phyloP scores from a whole-genome alignment of 2,888 invertebrate genomes.

The Beris morrisii region DNA sequence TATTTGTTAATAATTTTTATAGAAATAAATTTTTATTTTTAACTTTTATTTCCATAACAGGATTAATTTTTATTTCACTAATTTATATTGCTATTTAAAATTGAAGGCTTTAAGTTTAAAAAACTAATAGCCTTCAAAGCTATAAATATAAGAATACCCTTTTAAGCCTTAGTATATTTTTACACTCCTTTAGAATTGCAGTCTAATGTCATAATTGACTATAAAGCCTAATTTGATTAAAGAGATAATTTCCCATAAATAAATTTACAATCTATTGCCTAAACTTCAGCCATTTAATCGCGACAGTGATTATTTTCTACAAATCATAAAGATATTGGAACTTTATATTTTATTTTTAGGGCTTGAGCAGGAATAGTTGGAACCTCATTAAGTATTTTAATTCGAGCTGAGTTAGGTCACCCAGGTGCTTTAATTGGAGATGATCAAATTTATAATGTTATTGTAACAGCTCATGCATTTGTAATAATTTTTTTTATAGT shows the following conservation, averaged over 20 bases:
- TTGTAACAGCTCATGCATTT: slow-evolving; percentile 79
- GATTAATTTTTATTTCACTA: slow-evolving; percentile 46
- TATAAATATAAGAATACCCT: slow-evolving; percentile 58
- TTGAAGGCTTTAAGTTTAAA: slow-evolving; percentile 62
- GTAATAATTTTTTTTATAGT: slow-evolving; percentile 82
- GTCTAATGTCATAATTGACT: slow-evolving; percentile 64
- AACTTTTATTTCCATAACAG: slow-evolving; percentile 46
- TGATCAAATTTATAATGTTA: slow-evolving; percentile 73
- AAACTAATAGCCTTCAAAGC: slow-evolving; percentile 69
- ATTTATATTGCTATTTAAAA: slow-evolving; percentile 44
- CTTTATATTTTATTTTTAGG: slow-evolving; percentile 70
- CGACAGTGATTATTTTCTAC: slow-evolving; percentile 71
- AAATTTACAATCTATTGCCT: slow-evolving; percentile 69
- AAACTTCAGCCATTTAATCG: slow-evolving; percentile 62
- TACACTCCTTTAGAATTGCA: slow-evolving; percentile 63
- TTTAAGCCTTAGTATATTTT: slow-evolving; percentile 61
- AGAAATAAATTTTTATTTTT: slow-evolving; percentile 44
- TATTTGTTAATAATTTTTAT: slow-evolving; percentile 53
- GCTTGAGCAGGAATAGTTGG: slow-evolving; percentile 72
- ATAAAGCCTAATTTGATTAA: slow-evolving; percentile 59
- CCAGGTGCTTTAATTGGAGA: slow-evolving; percentile 69
- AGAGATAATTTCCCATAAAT: slow-evolving; percentile 60
- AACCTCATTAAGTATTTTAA: slow-evolving; percentile 57
- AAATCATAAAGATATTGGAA: slow-evolving; percentile 78
- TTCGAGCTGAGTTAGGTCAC: slow-evolving; percentile 64